phyloP scores from a whole-genome alignment of 2,113 vertebrate species.

The Onychostoma macrolepis region DNA sequence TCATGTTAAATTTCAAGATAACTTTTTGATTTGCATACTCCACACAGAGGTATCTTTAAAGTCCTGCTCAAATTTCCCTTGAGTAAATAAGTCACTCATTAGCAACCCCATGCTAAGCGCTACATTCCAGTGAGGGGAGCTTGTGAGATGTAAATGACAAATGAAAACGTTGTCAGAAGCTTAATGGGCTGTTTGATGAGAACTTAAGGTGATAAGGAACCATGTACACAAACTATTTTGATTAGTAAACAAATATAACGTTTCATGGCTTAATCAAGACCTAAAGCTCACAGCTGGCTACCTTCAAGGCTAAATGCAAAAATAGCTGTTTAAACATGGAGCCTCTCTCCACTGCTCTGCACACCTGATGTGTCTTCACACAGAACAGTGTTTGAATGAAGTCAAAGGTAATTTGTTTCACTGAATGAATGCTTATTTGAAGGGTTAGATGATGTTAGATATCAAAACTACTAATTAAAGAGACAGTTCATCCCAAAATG shows the following conservation, averaged over 20 bases:
- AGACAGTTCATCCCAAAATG: not conserved
- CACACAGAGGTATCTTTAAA: slow-evolving; percentile 29
- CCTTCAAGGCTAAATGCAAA: slow-evolving; percentile 54
- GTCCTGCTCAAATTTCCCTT: slow-evolving; percentile 5
- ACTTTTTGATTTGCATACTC: slow-evolving; percentile 35
- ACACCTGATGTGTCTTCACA: slow-evolving; percentile 48
- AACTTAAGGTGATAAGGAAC: not conserved
- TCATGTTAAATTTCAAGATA: slow-evolving; percentile 18
- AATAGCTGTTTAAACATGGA: slow-evolving; percentile 58
- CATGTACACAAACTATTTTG: slow-evolving; percentile 25
- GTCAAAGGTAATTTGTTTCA: not conserved
- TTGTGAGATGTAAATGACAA: not conserved
- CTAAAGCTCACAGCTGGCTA: slow-evolving; percentile 46
- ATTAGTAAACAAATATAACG: slow-evolving; percentile 40
- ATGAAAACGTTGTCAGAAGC: not conserved
- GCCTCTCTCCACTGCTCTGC: slow-evolving; percentile 23
- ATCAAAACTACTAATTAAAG: not conserved
- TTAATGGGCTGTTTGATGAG: slow-evolving; percentile 1
- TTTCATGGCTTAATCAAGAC: slow-evolving; percentile 14
- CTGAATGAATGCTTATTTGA: not conserved
- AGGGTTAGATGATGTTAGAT: not conserved
- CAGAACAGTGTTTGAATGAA: not conserved
- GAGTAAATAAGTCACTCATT: slow-evolving; percentile 42
- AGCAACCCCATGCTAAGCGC: slow-evolving; percentile 20
- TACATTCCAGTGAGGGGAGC: slow-evolving; percentile 13